A percentile compares a stretch with the other conserved stretches of the same genome.
Conservation (phyloP, 2,888 invertebrate genomes). For the Cancer borealis region DNA sequence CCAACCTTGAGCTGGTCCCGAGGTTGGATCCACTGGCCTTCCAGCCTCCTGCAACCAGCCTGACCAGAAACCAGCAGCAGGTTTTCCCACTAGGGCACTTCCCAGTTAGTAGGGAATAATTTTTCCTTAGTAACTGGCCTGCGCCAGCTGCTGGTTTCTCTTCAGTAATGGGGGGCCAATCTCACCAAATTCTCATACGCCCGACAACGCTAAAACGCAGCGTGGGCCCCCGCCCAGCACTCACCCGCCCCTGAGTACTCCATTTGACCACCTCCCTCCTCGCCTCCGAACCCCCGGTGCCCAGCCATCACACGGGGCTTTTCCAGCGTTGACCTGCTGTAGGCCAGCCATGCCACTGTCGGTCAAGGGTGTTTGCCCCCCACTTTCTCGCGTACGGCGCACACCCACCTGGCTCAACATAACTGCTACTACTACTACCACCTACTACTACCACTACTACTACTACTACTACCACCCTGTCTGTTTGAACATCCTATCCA, state of each 20-base stretch:
- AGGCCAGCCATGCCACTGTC: slow-evolving; percentile 72
- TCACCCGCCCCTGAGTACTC: slow-evolving; percentile 52
- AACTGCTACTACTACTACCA: slow-evolving; percentile 52
- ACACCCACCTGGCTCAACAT: slow-evolving; percentile 69
- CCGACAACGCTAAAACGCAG: slow-evolving; percentile 44
- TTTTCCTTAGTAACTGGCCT: neutral
- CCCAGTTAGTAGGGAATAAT: slow-evolving; percentile 13
- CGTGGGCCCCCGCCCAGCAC: slow-evolving; percentile 59
- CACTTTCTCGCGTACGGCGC: slow-evolving; percentile 76
- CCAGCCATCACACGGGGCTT: slow-evolving; percentile 69
- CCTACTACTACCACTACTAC: neutral
- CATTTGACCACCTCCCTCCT: slow-evolving; percentile 68
- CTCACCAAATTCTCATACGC: slow-evolving; percentile 41
- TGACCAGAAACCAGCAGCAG: slow-evolving; percentile 38
- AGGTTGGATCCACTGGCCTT: slow-evolving; percentile 47
- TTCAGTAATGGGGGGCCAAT: slow-evolving; percentile 40
- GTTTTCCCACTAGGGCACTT: neutral
- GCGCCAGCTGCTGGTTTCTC: slow-evolving; percentile 38
- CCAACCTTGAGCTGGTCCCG: slow-evolving; percentile 59
- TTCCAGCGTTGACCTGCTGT: slow-evolving; percentile 60
- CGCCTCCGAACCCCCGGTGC: slow-evolving; percentile 67
- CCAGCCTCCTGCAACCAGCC: slow-evolving; percentile 53
- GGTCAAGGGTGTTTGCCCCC: slow-evolving; percentile 73
- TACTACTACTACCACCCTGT: slow-evolving; percentile 57
- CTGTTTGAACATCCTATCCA: slow-evolving; percentile 72